Evolutionary conservation across 2,797 vertebrate species (phyloP).

Genomic region (Lepidocolaptes lacrymiger): DNA sequence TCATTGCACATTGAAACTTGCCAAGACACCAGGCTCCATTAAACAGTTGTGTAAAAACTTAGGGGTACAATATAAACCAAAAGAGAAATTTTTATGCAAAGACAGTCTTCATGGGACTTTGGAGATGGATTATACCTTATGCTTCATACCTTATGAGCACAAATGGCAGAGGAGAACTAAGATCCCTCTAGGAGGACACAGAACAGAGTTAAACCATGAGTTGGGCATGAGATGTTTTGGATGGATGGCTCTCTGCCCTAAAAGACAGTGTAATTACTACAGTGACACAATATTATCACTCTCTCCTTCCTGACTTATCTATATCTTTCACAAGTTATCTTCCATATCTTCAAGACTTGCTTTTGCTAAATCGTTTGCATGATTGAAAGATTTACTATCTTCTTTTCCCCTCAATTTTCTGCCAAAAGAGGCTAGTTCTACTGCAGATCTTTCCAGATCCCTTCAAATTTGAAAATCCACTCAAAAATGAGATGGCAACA

Average conservation of each 20-base stretch:
- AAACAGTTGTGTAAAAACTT: neutral
- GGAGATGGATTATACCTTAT: neutral
- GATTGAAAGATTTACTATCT: neutral
- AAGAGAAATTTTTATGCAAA: neutral
- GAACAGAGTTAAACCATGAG: neutral
- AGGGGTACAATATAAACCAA: neutral
- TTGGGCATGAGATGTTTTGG: neutral
- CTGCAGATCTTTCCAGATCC: neutral
- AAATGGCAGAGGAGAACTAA: neutral
- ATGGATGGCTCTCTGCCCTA: neutral
- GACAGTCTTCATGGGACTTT: neutral
- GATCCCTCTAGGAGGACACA: neutral
- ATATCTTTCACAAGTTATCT: neutral
- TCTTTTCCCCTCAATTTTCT: fast-evolving
- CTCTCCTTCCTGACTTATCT: neutral
- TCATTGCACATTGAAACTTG: neutral
- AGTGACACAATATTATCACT: neutral
- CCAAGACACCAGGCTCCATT: neutral
- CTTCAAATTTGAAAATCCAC: neutral
- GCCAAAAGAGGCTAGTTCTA: neutral
- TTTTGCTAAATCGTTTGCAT: neutral
- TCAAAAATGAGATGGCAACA: neutral
- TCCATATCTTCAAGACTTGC: neutral
- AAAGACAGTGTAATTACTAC: neutral
- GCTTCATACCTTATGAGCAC: neutral